Conservation (phyloP, 2,797 vertebrate species). For the Eidolon dupreanum region DNA sequence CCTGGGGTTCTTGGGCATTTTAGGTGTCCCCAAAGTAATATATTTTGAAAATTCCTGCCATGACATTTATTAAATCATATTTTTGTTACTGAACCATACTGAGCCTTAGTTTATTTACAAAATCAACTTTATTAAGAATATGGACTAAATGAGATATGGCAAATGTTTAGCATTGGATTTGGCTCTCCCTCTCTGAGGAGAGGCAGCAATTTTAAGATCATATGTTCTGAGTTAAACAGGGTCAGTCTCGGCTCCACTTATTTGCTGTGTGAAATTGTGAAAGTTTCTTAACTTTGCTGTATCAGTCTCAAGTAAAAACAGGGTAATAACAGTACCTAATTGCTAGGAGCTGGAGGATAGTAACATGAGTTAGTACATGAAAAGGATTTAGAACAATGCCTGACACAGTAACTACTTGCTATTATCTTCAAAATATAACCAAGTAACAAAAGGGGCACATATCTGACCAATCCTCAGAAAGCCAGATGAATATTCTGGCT, state of each 20-base stretch:
- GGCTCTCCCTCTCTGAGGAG: no score
- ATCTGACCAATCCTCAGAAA: not conserved
- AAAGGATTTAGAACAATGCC: conserved; percentile 5
- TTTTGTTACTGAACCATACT: not conserved
- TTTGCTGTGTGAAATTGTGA: not conserved
- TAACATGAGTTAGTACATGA: not conserved
- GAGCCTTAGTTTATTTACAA: not conserved
- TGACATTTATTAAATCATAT: not conserved
- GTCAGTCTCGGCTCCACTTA: not conserved
- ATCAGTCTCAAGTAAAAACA: not conserved
- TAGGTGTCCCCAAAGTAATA: not conserved
- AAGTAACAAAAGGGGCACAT: not conserved
- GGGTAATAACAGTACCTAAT: not conserved
- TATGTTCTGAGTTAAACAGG: not conserved
- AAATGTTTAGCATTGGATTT: not conserved
- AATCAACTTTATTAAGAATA: not conserved
- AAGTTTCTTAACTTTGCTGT: not conserved
- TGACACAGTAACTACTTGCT: not conserved
- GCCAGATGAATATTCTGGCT: not conserved
- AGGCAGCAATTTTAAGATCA: not conserved
- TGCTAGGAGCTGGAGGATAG: not conserved
- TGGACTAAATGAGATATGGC: not conserved
- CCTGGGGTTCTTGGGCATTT: not conserved
- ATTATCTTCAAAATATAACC: not conserved
- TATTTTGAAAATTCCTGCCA: not conserved